phyloP scores from a whole-genome alignment of 2,113 vertebrate species.

The Hippolais icterina region DNA sequence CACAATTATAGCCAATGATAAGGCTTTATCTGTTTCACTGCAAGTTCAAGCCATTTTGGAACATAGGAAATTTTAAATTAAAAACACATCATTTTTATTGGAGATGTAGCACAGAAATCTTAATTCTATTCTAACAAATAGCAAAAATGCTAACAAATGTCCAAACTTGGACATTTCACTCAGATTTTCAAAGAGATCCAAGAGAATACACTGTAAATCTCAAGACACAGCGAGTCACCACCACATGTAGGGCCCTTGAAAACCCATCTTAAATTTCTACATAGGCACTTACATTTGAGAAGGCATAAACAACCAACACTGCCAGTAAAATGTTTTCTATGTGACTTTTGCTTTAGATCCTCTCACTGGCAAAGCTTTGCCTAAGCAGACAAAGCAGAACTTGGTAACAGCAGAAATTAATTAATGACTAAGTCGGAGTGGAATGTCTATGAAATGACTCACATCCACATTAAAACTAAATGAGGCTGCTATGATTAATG shows the following conservation, averaged over 20 bases:
- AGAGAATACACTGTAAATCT: neutral
- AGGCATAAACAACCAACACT: neutral
- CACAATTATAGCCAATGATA: neutral
- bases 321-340: neutral
- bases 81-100: neutral
- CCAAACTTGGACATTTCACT: neutral
- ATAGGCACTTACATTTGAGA: neutral
- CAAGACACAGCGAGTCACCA: neutral
- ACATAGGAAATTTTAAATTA: neutral
- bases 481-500: slow-evolving; percentile 62
- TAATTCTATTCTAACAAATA: slow-evolving; percentile 26
- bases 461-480: slow-evolving; percentile 65
- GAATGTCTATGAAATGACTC: slow-evolving; percentile 61
- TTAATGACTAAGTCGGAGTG: neutral
- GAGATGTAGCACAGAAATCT: neutral
- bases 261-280: neutral
- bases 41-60: neutral
- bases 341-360: neutral
- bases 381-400: slow-evolving; percentile 60
- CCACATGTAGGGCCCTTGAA: neutral
- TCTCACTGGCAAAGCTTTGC: neutral
- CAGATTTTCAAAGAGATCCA: neutral
- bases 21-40: neutral
- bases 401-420: slow-evolving; percentile 59
- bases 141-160: neutral